These are phyloP conservation scores for Tenthredo notha DNA, from an alignment of 2,888 invertebrate genomes.

Conservation along the genomic window DNA sequence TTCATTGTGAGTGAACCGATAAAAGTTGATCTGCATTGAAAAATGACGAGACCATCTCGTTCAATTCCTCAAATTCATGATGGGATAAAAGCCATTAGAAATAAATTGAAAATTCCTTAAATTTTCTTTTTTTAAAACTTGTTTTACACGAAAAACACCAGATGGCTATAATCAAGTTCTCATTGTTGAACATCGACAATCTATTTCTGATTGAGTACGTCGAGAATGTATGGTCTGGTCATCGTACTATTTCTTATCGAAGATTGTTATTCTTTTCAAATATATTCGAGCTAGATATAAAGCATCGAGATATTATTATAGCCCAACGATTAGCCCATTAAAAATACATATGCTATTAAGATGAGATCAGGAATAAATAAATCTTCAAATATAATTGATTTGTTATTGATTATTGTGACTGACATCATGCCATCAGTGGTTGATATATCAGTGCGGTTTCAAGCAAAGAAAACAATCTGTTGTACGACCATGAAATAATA, in stretches of 20 bases:
- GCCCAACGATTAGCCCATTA: not conserved
- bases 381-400: not conserved
- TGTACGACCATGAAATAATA: conserved; percentile 33
- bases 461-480: not conserved
- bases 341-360: not conserved
- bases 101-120: not conserved
- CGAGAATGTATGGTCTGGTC: not conserved
- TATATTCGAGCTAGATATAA: not conserved
- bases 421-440: not conserved
- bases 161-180: not conserved
- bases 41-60: not conserved
- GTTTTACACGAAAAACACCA: not conserved
- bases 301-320: not conserved
- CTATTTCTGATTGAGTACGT: not conserved
- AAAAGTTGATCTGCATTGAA: not conserved
- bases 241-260: not conserved
- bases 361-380: not conserved
- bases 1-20: not conserved
- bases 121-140: not conserved
- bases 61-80: too few relatives aligned
- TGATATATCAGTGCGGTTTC: not conserved
- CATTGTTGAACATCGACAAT: not conserved
- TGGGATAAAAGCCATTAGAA: too few relatives aligned
- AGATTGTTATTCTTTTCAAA: not conserved
- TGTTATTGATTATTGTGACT: conserved; percentile 27